A percentile compares a stretch with the other conserved stretches of the same genome.
Conservation (phyloP, 1,140 invertebrate species). For the Caenorhabditis inopinata region DNA sequence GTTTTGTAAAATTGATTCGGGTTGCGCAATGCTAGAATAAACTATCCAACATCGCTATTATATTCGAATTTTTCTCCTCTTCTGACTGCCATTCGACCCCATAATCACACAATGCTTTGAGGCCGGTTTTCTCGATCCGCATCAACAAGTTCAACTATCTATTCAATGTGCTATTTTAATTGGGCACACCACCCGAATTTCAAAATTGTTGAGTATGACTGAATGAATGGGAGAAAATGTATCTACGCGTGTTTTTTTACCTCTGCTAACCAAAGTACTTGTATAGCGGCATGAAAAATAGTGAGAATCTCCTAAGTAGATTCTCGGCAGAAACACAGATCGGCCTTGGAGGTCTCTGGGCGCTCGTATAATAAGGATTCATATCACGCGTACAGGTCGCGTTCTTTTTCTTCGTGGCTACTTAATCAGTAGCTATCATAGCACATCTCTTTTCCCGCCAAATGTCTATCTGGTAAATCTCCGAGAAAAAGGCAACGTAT, state of each 20-base stretch:
- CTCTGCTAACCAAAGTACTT: background rate
- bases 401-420: constrained; percentile 25
- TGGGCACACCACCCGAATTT: constrained; percentile 12
- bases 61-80: constrained; percentile 17
- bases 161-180: constrained; percentile 32
- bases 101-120: constrained; percentile 29
- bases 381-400: background rate
- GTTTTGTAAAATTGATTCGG: constrained; percentile 31
- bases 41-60: constrained; percentile 34
- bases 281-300: constrained; percentile 21
- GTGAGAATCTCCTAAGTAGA: background rate
- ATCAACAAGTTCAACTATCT: constrained; percentile 34
- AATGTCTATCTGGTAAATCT: constrained; percentile 15
- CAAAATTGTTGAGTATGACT: constrained; percentile 9
- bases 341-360: constrained; percentile 7
- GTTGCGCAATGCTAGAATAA: constrained; percentile 34
- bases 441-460: background rate
- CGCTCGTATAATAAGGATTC: constrained; percentile 31
- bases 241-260: background rate
- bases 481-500: background rate
- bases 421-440: constrained; percentile 33
- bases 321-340: constrained; percentile 20
- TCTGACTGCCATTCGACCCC: constrained; percentile 27
- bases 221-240: background rate
- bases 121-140: constrained; percentile 32